A percentile compares a stretch with the other conserved stretches of the same genome.
phyloP scores from a whole-genome alignment of 2,113 vertebrate species.

The Sinocyclocheilus grahami region DNA sequence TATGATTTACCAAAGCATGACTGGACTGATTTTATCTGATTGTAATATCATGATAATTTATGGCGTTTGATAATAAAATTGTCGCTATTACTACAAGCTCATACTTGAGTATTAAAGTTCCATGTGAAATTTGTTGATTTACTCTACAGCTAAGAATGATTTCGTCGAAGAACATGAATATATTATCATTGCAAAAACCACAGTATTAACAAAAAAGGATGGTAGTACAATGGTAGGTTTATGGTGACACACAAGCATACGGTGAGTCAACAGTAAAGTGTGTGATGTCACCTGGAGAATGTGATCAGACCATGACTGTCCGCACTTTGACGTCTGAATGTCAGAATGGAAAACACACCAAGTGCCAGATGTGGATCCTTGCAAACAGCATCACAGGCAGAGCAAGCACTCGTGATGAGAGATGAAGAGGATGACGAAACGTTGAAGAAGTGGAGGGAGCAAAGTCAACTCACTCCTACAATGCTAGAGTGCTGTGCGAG shows the following conservation, averaged over 20 bases:
- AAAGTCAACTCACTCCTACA: not conserved
- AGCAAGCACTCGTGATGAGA: not conserved
- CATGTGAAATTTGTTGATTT: not conserved
- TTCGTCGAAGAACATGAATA: not conserved
- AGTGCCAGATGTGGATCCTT: not conserved
- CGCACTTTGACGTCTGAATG: not conserved
- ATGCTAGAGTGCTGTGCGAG: not conserved
- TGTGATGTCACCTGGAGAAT: constrained; percentile 12
- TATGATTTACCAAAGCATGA: not conserved
- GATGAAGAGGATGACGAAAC: not conserved
- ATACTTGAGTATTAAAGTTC: not conserved
- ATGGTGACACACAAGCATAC: not conserved
- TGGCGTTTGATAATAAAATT: not conserved
- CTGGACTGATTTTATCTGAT: not conserved
- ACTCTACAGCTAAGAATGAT: not conserved
- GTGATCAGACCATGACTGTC: constrained; percentile 2
- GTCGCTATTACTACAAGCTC: not conserved
- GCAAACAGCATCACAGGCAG: not conserved
- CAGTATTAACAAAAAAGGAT: not conserved
- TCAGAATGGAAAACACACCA: not conserved
- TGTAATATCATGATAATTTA: not conserved
- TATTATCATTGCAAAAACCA: not conserved
- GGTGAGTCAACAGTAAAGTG: constrained; percentile 24
- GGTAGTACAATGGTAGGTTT: not conserved
- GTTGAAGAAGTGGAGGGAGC: not conserved